These are phyloP conservation scores for Idaea aversata DNA, from an alignment of 2,888 invertebrate genomes.

Conservation along the genomic window DNA sequence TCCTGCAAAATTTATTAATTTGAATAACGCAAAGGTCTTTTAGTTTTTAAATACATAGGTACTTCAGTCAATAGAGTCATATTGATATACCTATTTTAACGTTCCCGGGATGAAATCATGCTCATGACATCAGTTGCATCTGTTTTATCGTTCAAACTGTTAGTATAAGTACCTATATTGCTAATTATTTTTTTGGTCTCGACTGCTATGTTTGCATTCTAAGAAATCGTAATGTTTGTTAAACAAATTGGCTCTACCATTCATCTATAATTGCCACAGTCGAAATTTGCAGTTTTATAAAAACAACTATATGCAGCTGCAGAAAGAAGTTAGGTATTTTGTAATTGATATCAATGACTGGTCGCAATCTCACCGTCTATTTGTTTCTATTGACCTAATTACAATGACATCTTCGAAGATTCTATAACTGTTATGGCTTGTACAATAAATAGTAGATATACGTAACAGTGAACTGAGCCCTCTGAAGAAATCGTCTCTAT, in stretches of 20 bases:
- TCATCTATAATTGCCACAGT: background rate
- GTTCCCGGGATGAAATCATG: background rate
- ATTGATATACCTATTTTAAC: background rate
- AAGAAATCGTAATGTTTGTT: background rate
- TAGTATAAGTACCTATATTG: background rate
- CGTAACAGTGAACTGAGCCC: background rate
- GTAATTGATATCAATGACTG: slow-evolving; percentile 30
- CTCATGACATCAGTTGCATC: background rate
- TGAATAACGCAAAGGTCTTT: too few species aligned
- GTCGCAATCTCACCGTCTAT: slow-evolving; percentile 34
- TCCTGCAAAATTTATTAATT: too few species aligned
- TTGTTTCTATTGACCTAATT: slow-evolving; percentile 45
- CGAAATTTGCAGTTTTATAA: too few species aligned
- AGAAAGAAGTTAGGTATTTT: slow-evolving; percentile 22
- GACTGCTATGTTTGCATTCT: background rate
- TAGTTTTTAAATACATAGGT: too few species aligned
- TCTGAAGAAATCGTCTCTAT: background rate
- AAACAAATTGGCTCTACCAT: background rate
- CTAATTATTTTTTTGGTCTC: background rate
- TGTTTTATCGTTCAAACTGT: background rate
- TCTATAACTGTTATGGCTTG: slow-evolving; percentile 1
- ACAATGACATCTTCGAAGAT: slow-evolving; percentile 15
- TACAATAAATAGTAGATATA: background rate
- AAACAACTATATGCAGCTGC: slow-evolving; percentile 11
- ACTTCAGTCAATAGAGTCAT: too few species aligned